phyloP scores from a whole-genome alignment of 92 coral and sea anemone genomes.

The Phenganax marumi region DNA sequence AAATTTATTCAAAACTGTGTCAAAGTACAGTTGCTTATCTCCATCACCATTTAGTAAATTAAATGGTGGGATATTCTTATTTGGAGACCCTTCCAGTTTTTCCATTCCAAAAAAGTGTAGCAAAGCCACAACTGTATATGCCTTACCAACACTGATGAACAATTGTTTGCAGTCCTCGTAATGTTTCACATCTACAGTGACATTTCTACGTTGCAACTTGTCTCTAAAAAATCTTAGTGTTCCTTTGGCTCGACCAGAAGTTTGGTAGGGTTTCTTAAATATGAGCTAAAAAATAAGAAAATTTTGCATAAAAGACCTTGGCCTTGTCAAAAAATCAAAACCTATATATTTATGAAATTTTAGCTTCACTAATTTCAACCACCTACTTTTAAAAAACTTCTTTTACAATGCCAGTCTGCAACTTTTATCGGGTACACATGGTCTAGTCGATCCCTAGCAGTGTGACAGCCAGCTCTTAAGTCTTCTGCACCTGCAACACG shows the following conservation, averaged over 20 bases:
- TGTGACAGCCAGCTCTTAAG: slow-evolving; percentile 59
- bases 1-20: background rate
- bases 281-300: slow-evolving; percentile 40
- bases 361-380: background rate
- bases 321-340: slow-evolving; percentile 57
- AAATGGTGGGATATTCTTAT: slow-evolving; percentile 48
- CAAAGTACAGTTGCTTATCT: slow-evolving; percentile 11
- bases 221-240: slow-evolving; percentile 54
- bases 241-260: slow-evolving; percentile 43
- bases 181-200: slow-evolving; percentile 48
- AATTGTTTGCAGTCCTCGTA: slow-evolving; percentile 49
- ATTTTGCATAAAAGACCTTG: slow-evolving; percentile 23
- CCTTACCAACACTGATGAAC: slow-evolving; percentile 49
- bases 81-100: slow-evolving; percentile 28
- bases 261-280: slow-evolving; percentile 18
- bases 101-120: slow-evolving; percentile 50
- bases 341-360: background rate
- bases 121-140: slow-evolving; percentile 39
- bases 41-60: slow-evolving; percentile 41
- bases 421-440: slow-evolving; percentile 61
- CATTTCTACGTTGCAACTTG: slow-evolving; percentile 52
- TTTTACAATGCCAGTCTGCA: slow-evolving; percentile 65
- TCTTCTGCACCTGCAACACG: slow-evolving; percentile 65
- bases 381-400: slow-evolving; percentile 58
- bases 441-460: slow-evolving; percentile 59